A percentile compares a stretch with the other conserved stretches of the same genome.
Evolutionary conservation across 2,797 vertebrate genomes (phyloP).

Genomic region (Margarornis squamiger): DNA sequence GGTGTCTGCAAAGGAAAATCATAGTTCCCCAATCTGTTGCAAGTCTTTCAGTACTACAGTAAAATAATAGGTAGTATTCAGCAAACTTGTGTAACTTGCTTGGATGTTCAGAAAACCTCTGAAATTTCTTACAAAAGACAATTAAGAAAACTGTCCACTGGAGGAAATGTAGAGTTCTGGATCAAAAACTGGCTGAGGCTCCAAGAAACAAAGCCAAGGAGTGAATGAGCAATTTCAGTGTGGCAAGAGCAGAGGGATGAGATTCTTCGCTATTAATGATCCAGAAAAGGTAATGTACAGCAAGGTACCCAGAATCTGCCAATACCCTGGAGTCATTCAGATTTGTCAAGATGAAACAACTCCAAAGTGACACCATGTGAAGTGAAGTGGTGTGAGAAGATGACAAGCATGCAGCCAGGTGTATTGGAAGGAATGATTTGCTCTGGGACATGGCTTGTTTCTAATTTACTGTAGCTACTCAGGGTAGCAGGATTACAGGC

Average conservation of each 20-base stretch:
- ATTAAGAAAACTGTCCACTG: not conserved
- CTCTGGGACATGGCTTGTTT: not conserved
- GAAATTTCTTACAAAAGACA: not conserved
- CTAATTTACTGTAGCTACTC: not conserved
- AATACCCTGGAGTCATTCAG: not conserved
- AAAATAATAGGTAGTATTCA: not conserved
- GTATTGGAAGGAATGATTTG: not conserved
- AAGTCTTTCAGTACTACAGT: not conserved
- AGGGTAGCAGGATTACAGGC: not conserved
- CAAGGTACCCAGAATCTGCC: not conserved
- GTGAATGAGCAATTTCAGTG: not conserved
- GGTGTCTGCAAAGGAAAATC: not conserved
- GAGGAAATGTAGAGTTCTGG: not conserved
- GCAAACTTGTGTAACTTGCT: not conserved
- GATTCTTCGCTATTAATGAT: not conserved
- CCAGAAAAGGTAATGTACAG: not conserved
- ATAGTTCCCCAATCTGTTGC: not conserved
- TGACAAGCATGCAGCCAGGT: not conserved
- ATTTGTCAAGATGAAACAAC: not conserved
- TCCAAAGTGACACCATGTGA: not conserved
- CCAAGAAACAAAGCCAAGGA: not conserved
- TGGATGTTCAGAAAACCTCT: not conserved
- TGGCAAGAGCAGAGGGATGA: not conserved
- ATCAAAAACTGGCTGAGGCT: not conserved
- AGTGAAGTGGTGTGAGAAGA: not conserved